Base-by-base conservation (phyloP, 1,140 invertebrate species). In the Asobara japonica region DNA sequence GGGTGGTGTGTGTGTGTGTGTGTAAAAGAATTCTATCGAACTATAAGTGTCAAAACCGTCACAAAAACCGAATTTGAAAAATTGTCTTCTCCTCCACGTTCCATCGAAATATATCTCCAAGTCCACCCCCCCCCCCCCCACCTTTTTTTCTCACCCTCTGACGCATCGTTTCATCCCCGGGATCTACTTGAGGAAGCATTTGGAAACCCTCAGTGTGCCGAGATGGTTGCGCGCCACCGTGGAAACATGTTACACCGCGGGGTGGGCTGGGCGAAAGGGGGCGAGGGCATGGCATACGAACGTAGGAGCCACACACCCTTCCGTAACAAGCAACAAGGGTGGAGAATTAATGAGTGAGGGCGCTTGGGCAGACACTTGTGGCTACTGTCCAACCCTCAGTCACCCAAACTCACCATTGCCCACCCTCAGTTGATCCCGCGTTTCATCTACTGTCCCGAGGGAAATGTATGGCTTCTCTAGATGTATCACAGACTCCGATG, bases 301-400 rank as follows among this genome's bases (percentile, higher is more conserved):
- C 72, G 71, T 65, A 62, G 78, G 78, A 76, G 77, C 74, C 75
- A 62, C 25, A 36, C 65, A 45, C 83, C 71, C 82, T 84, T 80
- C 81, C 83, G 82, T 87, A 86, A 85, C 86, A 86, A 86, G 84
- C 82, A 85, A 82, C 85, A 85, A 87, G 86, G 85, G 84, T 86
- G 83, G 85, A 87, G 85, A 87, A 87, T 86, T 86, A 87, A 86
- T 87, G 86, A 87, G 85, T 83, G 82, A 86, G 83, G 84, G 82
- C 82, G 84, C 84, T 80, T 81, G 78, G 81, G 83, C 83, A 84
- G 86, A 86, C 86, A 87, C 86, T 87, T 87, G 86, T 87, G 85
- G 86, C 85, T 87, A 87, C 82, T 84, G 82, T 79, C 83, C 83
- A 77, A 82, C 75, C 80, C 79, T 79, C 74, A 72, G 74, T 77